Base-by-base conservation (phyloP, 2,113 vertebrate genomes). In the Telmatochromis sp. region DNA sequence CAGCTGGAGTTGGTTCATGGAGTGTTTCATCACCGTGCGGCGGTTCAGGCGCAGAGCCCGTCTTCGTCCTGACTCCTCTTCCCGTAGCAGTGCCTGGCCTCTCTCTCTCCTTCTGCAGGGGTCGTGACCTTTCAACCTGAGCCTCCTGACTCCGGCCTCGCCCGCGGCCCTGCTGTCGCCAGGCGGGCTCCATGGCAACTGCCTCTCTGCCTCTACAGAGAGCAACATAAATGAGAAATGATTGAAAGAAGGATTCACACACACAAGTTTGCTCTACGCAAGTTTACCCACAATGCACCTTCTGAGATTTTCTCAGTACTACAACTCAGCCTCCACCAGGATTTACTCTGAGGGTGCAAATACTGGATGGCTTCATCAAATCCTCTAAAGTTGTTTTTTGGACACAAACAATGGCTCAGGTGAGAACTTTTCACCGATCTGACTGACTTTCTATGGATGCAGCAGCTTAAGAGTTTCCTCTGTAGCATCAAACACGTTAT, bases 151-250 rank as follows among this genome's bases (percentile, higher is more conserved):
- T 90, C 28, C 97, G 94, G 47, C 97, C 98, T 14, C 97, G 95
- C 3, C 97, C 97, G 79, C 97, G 94, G 82, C 97, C 98, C 86
- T 95, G 96, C 87, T 96, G 97, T 19, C 98, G 96, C 98, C 98
- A 98, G 31, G 97, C 95, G 5, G 97, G 96, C 86, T 98, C 97
- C 98, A 99, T 99, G 83, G 82, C 86, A 79, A 86, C 58, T 3
- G 14, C 40, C 11, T 60, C 73, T 7, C 2, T 3, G 17, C 23
- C 10, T 11, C 75, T 68, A 2, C 71, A 50, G 9, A 31, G 9
- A 31, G 26, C 17, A 19, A 11, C 14, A 28, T 0, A 0, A 0
- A 0, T 75, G 65, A 45, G 40, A 45, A 45, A 73, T 26, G 13
- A 26, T 3, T 26, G 21, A 15, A 73, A 0, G 11, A 1, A 68